Percentiles rank a stretch among this genome's conserved stretches.
These are phyloP conservation scores for Ctenochaetus hawaiiensis DNA, from an alignment of 2,797 vertebrate genomes.

Conservation along the genomic window DNA sequence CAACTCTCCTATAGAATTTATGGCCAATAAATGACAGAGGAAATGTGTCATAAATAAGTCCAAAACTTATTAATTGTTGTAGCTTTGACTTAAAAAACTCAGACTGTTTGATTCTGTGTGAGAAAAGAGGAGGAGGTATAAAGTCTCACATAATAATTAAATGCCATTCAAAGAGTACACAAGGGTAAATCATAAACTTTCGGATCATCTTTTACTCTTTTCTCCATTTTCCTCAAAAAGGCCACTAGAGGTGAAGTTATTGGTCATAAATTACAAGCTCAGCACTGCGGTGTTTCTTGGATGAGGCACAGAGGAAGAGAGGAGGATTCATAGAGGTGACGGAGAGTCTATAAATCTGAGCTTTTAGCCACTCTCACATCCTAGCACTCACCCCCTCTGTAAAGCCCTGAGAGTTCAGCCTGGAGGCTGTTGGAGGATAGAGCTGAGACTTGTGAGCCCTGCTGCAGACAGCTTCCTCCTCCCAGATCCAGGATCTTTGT, in stretches of 20 bases:
- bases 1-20: slow-evolving; percentile 18
- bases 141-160: slow-evolving; percentile 20
- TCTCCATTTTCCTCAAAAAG: slow-evolving; percentile 1
- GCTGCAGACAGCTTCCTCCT: slow-evolving; percentile 50
- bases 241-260: slow-evolving; percentile 31
- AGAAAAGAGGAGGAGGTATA: not conserved
- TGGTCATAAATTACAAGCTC: slow-evolving; percentile 45
- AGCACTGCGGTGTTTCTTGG: slow-evolving; percentile 7
- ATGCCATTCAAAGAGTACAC: slow-evolving; percentile 22
- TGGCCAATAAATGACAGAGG: slow-evolving; percentile 29
- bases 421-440: slow-evolving; percentile 51
- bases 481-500: slow-evolving; percentile 35
- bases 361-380: slow-evolving; percentile 57
- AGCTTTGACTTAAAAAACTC: slow-evolving; percentile 10
- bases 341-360: slow-evolving; percentile 36
- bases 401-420: slow-evolving; percentile 47
- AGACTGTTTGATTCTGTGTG: slow-evolving; percentile 4
- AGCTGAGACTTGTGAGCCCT: slow-evolving; percentile 50
- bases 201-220: slow-evolving; percentile 8
- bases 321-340: slow-evolving; percentile 35
- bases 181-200: slow-evolving; percentile 41
- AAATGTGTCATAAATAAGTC: slow-evolving; percentile 33
- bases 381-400: slow-evolving; percentile 44
- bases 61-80: slow-evolving; percentile 44
- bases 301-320: slow-evolving; percentile 33